phyloP scores from a whole-genome alignment of 2,888 invertebrate species.

The Graphium colonna region DNA sequence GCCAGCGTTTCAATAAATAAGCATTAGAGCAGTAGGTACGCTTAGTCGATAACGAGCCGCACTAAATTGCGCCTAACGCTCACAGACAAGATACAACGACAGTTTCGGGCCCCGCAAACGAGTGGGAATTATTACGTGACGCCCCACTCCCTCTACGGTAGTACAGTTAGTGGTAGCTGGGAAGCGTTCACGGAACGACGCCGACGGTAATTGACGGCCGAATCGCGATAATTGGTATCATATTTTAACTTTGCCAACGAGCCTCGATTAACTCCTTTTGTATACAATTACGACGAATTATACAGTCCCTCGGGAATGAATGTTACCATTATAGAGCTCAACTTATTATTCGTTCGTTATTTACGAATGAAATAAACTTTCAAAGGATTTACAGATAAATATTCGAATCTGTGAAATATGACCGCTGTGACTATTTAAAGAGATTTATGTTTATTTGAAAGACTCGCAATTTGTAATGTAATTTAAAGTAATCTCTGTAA shows the following conservation, averaged over 20 bases:
- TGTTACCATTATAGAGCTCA: neutral
- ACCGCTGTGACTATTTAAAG: neutral
- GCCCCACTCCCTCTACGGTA: conserved; percentile 25
- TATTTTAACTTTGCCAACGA: conserved; percentile 44
- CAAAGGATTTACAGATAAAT: neutral
- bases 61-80: conserved; percentile 44
- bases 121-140: conserved; percentile 26
- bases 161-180: conserved; percentile 34
- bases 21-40: conserved; percentile 62
- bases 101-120: conserved; percentile 38
- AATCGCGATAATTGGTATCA: conserved; percentile 58
- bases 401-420: neutral
- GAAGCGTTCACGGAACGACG: conserved; percentile 34
- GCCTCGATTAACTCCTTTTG: conserved; percentile 41
- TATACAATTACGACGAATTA: conserved; percentile 25
- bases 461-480: neutral
- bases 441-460: neutral
- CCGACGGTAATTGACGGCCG: conserved; percentile 48
- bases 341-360: neutral
- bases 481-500: neutral
- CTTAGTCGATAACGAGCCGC: conserved; percentile 50
- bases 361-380: neutral
- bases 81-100: conserved; percentile 31
- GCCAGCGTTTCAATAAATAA: conserved; percentile 73
- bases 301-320: neutral